Percentiles rank a stretch among this genome's conserved stretches.
Evolutionary conservation across 1,140 invertebrate genomes (phyloP).

Genomic region (Rhizoglyphus robini): DNA sequence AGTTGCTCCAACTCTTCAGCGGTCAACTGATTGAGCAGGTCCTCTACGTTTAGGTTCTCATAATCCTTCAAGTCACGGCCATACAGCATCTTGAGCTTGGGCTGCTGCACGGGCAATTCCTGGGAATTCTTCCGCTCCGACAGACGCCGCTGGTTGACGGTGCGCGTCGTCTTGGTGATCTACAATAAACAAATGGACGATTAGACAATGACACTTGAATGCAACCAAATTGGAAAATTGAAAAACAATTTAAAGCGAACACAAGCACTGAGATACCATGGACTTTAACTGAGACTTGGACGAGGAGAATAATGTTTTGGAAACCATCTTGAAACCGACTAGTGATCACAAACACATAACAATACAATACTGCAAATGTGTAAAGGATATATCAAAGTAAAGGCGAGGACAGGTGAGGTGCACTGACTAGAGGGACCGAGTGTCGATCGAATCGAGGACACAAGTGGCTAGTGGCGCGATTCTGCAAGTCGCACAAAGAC

Average conservation of each 20-base stretch:
- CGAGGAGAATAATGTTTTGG: not conserved
- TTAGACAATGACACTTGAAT: not conserved
- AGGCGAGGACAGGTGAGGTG: too few relatives aligned
- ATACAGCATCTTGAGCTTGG: conserved; percentile 50
- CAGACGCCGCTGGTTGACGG: conserved; percentile 12
- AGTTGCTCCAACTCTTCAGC: conserved; percentile 91
- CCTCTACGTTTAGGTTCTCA: conserved; percentile 92
- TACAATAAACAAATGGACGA: not conserved
- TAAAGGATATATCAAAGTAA: too few relatives aligned
- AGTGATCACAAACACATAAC: too few relatives aligned
- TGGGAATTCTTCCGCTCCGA: conserved; percentile 12
- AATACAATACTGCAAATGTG: too few relatives aligned
- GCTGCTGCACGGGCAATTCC: not conserved
- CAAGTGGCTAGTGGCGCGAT: too few relatives aligned
- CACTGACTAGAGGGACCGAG: too few relatives aligned
- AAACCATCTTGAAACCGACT: too few relatives aligned
- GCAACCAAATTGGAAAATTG: not conserved
- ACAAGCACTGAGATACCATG: not conserved
- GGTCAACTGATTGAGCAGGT: conserved; percentile 79
- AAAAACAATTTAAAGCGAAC: not conserved
- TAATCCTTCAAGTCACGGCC: conserved; percentile 83
- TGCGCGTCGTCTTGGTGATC: conserved; percentile 20
- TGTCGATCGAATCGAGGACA: too few relatives aligned
- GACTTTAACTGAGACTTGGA: not conserved
- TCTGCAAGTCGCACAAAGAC: too few relatives aligned